Conservation (phyloP, 1,140 invertebrate species). For the Ectropis grisescens region DNA sequence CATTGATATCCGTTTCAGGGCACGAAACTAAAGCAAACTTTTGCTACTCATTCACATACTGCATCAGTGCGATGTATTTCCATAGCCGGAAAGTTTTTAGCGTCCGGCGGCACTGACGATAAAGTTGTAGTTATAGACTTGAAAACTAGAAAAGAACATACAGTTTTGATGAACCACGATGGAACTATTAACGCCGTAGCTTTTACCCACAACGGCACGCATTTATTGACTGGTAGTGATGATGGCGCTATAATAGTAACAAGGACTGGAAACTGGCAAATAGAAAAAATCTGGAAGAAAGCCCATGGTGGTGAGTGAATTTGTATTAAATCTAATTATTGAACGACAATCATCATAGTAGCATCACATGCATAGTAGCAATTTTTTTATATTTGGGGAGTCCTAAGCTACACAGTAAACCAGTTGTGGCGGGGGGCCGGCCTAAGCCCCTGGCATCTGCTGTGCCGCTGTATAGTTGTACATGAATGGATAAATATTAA, state of each 20-base stretch:
- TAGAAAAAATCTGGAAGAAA: slow-evolving; percentile 82
- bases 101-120: slow-evolving; percentile 92
- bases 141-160: slow-evolving; percentile 80
- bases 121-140: slow-evolving; percentile 90
- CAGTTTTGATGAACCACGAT: slow-evolving; percentile 84
- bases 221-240: slow-evolving; percentile 85
- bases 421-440: too few relatives aligned
- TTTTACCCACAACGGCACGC: slow-evolving; percentile 82
- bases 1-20: slow-evolving; percentile 25
- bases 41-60: slow-evolving; percentile 89
- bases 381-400: too few relatives aligned
- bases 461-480: too few relatives aligned
- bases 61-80: slow-evolving; percentile 83
- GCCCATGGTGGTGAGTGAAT: slow-evolving; percentile 74
- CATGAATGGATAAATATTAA: too few relatives aligned
- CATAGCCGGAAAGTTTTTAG: slow-evolving; percentile 80
- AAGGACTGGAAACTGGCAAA: slow-evolving; percentile 86
- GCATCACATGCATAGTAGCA: too few relatives aligned
- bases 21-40: slow-evolving; percentile 77
- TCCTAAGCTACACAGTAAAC: too few relatives aligned
- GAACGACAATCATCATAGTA: too few relatives aligned
- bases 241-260: slow-evolving; percentile 89
- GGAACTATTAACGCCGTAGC: slow-evolving; percentile 83
- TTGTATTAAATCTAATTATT: too few relatives aligned
- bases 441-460: too few relatives aligned